These are phyloP conservation scores for Pachyuromys duprasi DNA, from an alignment of 2,797 vertebrate species.

Conservation along the genomic window DNA sequence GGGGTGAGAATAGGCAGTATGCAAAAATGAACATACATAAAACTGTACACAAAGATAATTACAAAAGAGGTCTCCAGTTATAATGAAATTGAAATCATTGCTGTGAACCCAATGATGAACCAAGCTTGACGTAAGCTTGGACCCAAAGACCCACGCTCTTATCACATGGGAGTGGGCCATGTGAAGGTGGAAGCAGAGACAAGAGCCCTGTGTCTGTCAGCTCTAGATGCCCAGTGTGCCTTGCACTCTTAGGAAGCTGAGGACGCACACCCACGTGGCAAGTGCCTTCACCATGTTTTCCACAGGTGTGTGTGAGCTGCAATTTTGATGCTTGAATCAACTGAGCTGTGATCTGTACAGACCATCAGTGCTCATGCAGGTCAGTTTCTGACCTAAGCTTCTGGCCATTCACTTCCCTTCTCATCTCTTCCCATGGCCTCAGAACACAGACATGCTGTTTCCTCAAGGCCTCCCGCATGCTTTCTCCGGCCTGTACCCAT, in stretches of 20 bases:
- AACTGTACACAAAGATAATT: not conserved
- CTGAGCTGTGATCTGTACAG: not conserved
- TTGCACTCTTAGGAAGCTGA: no score
- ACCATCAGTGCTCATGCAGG: accelerated
- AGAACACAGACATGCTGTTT: accelerated
- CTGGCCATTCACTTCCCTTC: accelerated
- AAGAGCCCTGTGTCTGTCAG: accelerated
- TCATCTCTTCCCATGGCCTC: not conserved
- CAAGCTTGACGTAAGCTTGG: no score
- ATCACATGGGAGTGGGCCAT: not conserved
- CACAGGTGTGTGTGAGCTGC: not conserved
- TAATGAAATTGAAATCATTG: not conserved
- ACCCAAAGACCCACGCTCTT: not conserved
- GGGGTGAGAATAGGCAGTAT: not conserved
- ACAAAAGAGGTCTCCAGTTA: not conserved
- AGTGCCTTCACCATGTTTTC: not conserved
- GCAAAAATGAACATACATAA: not conserved
- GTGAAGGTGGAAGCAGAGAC: not conserved
- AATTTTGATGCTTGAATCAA: not conserved
- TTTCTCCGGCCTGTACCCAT: accelerated
- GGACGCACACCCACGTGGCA: accelerated
- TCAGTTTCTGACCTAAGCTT: not conserved
- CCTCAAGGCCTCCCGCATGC: not conserved
- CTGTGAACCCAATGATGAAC: not conserved
- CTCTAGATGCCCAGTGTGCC: no score